Conservation (phyloP, 2,797 vertebrate genomes). For the Buphagus erythrorhynchus region DNA sequence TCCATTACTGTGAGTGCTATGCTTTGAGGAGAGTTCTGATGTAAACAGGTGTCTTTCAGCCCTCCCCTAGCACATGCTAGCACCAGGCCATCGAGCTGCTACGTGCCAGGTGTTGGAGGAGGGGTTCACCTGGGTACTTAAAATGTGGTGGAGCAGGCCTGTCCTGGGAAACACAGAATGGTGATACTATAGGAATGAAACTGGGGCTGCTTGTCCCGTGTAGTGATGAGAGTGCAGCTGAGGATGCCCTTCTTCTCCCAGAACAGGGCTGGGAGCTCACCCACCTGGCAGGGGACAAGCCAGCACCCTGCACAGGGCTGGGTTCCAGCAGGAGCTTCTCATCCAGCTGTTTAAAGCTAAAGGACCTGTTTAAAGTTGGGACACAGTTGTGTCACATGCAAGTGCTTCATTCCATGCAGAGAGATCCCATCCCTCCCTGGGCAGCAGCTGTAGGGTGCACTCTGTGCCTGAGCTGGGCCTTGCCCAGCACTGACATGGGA, state of each 20-base stretch:
- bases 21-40: background rate
- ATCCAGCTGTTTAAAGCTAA: background rate
- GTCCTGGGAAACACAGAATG: background rate
- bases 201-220: background rate
- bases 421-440: background rate
- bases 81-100: fast-evolving
- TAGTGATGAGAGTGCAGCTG: fast-evolving
- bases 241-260: background rate
- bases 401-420: background rate
- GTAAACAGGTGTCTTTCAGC: background rate
- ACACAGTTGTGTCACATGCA: background rate
- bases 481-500: background rate
- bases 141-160: background rate
- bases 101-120: fast-evolving
- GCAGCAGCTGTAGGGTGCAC: background rate
- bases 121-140: background rate
- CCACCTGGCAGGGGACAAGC: background rate
- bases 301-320: background rate
- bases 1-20: fast-evolving
- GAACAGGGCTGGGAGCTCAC: background rate
- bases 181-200: background rate
- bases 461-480: background rate
- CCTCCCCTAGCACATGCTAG: fast-evolving
- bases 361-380: background rate
- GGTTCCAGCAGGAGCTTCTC: background rate